A percentile compares a stretch with the other conserved stretches of the same genome.
Conservation (phyloP, 2,113 vertebrate genomes). For the Dascyllus trimaculatus region DNA sequence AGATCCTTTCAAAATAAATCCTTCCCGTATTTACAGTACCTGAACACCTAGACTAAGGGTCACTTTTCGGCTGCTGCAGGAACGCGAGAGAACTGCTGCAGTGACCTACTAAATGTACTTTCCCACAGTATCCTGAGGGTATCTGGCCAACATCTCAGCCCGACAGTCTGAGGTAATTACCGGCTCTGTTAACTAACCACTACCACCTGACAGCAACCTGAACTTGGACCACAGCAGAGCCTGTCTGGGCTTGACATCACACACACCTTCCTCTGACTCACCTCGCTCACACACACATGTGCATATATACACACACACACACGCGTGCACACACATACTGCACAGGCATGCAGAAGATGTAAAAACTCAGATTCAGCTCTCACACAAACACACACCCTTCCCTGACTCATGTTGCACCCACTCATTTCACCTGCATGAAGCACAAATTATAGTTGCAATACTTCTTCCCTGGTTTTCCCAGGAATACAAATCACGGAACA, state of each 20-base stretch:
- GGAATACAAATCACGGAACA: not conserved
- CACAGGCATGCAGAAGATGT: conserved; percentile 40
- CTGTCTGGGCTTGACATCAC: conserved; percentile 77
- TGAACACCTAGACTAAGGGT: conserved; percentile 2
- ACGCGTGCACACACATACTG: conserved; percentile 8
- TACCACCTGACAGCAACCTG: conserved; percentile 75
- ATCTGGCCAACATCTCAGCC: conserved; percentile 74
- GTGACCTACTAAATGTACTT: conserved; percentile 60
- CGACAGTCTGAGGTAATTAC: conserved; percentile 73
- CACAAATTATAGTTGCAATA: conserved; percentile 32
- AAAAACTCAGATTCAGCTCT: conserved; percentile 29
- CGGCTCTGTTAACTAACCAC: conserved; percentile 74
- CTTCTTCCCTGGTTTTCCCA: conserved; percentile 53
- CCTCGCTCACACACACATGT: conserved; percentile 16
- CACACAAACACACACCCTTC: conserved; percentile 32
- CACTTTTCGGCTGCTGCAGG: conserved; percentile 18
- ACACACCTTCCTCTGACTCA: conserved; percentile 72
- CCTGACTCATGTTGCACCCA: conserved; percentile 65
- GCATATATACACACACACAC: not conserved
- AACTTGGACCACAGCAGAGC: conserved; percentile 76
- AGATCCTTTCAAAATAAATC: not conserved
- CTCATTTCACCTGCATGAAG: conserved; percentile 62
- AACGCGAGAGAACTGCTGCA: conserved; percentile 15
- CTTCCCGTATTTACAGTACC: not conserved
- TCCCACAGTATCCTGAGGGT: conserved; percentile 73